Percentiles rank a stretch among this genome's conserved stretches.
These are phyloP conservation scores for Syrrhaptes paradoxus DNA, from an alignment of 2,113 vertebrate species.

Conservation along the genomic window DNA sequence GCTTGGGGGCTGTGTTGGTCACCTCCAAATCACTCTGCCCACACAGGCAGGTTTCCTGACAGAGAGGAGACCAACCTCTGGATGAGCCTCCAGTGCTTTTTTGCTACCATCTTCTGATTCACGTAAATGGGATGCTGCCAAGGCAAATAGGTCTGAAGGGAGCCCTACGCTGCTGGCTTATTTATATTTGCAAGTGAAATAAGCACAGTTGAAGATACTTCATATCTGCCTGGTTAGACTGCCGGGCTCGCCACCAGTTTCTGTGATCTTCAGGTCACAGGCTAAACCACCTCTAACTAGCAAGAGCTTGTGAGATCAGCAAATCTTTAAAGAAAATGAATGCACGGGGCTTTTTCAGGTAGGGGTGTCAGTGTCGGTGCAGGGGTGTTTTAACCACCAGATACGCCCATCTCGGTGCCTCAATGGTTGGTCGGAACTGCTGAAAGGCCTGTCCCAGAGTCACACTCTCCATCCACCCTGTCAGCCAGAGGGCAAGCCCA, in stretches of 20 bases:
- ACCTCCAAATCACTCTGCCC: slow-evolving; percentile 16
- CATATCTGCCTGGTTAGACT: not conserved
- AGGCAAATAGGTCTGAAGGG: slow-evolving; percentile 25
- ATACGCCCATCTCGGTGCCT: not conserved
- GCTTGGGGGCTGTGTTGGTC: not conserved
- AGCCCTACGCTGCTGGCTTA: not conserved
- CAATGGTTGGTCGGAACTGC: rapidly evolving
- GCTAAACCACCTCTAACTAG: not conserved
- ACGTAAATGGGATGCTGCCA: not conserved
- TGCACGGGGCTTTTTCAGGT: rapidly evolving
- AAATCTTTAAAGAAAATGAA: not conserved
- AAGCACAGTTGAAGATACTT: not conserved
- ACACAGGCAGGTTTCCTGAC: slow-evolving; percentile 3
- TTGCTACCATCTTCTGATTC: slow-evolving; percentile 36
- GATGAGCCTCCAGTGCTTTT: not conserved
- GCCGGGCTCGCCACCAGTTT: not conserved
- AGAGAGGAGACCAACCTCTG: not conserved
- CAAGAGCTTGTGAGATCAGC: not conserved
- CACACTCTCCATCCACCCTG: not conserved
- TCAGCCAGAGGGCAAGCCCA: slow-evolving; percentile 37
- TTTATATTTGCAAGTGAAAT: not conserved
- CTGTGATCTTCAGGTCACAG: not conserved
- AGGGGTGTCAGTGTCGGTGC: not conserved
- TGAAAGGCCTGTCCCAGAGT: not conserved
- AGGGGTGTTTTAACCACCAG: not conserved